Percentiles rank a stretch among this genome's conserved stretches.
These are phyloP conservation scores for Drosophila willistoni DNA, from an alignment of 1,140 invertebrate species.

Conservation along the genomic window DNA sequence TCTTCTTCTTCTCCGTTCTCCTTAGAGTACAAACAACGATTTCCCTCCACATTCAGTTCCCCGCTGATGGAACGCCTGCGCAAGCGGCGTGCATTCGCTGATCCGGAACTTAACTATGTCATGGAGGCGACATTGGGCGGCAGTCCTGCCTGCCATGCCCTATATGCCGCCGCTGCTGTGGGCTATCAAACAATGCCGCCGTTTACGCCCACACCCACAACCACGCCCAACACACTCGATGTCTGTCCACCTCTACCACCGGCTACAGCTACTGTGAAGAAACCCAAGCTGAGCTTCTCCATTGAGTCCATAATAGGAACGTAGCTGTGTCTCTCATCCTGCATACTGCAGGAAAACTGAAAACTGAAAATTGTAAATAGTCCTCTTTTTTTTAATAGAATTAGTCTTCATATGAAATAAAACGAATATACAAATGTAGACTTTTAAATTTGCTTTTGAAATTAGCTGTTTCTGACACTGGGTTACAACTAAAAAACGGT, in stretches of 20 bases:
- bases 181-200: constrained; percentile 49
- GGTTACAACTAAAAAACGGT: too few species aligned
- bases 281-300: constrained; percentile 85
- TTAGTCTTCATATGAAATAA: constrained; percentile 50
- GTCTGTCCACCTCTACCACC: constrained; percentile 35
- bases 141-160: constrained; percentile 41
- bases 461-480: not conserved
- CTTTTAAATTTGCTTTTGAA: not conserved
- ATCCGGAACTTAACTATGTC: constrained; percentile 84
- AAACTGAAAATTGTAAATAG: not conserved
- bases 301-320: constrained; percentile 86
- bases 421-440: constrained; percentile 14
- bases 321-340: constrained; percentile 33
- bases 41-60: constrained; percentile 73
- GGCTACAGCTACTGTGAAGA: constrained; percentile 41
- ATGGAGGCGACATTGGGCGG: constrained; percentile 72
- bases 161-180: constrained; percentile 58
- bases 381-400: constrained; percentile 42
- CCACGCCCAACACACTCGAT: constrained; percentile 43
- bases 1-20: not conserved
- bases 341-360: constrained; percentile 1
- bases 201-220: constrained; percentile 57
- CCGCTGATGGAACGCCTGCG: constrained; percentile 84
- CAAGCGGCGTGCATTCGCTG: constrained; percentile 85
- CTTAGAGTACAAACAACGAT: constrained; percentile 77